These are phyloP conservation scores for Cylas formicarius DNA, from an alignment of 1,140 invertebrate genomes.

Conservation along the genomic window DNA sequence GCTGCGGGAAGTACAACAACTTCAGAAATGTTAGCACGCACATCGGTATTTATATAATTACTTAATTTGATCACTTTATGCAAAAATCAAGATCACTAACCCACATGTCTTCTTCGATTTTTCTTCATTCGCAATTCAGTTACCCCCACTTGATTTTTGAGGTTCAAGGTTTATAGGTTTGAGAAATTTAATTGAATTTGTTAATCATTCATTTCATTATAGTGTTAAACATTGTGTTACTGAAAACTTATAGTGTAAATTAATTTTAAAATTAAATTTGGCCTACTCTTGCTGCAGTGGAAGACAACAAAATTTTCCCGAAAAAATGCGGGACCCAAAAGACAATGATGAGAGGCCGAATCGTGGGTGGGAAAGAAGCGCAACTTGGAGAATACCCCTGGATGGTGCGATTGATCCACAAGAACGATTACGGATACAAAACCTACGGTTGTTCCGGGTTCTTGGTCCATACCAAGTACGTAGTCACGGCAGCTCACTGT, in stretches of 20 bases:
- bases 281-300: too few species aligned
- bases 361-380: slow-evolving; percentile 39
- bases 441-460: slow-evolving; percentile 45
- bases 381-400: slow-evolving; percentile 50
- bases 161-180: neutral
- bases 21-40: slow-evolving; percentile 11
- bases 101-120: too few species aligned
- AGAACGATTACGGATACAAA: slow-evolving; percentile 19
- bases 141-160: too few species aligned
- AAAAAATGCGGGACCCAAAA: slow-evolving; percentile 32
- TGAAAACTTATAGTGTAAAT: too few species aligned
- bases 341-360: slow-evolving; percentile 23
- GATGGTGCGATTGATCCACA: slow-evolving; percentile 35
- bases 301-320: slow-evolving; percentile 24
- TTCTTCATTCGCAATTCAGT: too few species aligned
- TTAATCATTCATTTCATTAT: too few species aligned
- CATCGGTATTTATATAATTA: too few species aligned
- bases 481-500: slow-evolving; percentile 52
- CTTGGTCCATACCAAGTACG: slow-evolving; percentile 44
- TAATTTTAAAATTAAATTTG: too few species aligned
- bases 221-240: too few species aligned
- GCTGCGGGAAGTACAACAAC: slow-evolving; percentile 27
- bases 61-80: too few species aligned
- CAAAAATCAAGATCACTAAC: too few species aligned
- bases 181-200: too few species aligned